Conservation (phyloP, 2,888 invertebrate genomes). For the Trissolcus brochymenae region DNA sequence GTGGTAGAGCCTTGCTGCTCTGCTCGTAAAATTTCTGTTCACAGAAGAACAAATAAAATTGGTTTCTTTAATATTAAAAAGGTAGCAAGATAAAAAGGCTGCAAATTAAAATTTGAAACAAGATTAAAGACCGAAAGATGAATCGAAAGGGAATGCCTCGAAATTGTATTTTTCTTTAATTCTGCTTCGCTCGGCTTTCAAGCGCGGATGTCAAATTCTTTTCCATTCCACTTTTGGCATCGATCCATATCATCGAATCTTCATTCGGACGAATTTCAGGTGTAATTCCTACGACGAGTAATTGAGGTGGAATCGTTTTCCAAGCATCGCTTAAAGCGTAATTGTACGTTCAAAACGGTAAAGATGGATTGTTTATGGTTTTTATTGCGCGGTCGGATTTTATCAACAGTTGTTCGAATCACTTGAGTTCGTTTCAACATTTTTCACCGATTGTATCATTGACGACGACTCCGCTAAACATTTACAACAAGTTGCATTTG, state of each 20-base stretch:
- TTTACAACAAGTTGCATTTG: no score
- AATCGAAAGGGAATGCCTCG: conserved; percentile 7
- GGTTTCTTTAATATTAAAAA: neutral
- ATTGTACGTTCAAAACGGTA: conserved; percentile 19
- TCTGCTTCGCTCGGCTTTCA: conserved; percentile 23
- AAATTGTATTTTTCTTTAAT: conserved; percentile 7
- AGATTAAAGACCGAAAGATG: neutral
- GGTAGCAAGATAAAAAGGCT: neutral
- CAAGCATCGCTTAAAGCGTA: conserved; percentile 28
- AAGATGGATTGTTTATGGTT: conserved; percentile 34
- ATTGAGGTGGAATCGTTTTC: conserved; percentile 50
- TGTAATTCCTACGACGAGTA: conserved; percentile 46
- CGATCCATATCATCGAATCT: conserved; percentile 51
- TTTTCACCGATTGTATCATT: no score
- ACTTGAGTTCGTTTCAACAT: neutral
- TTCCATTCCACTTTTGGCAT: conserved; percentile 43
- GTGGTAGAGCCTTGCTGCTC: conserved; percentile 60
- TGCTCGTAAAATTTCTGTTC: conserved; percentile 56
- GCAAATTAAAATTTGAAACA: conserved; percentile 6
- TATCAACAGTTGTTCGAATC: conserved; percentile 2
- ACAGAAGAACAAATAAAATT: neutral
- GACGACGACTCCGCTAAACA: no score
- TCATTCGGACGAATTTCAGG: conserved; percentile 41
- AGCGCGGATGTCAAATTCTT: conserved; percentile 29
- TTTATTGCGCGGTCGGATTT: conserved; percentile 22